These are phyloP conservation scores for Eufriesea mexicana DNA, from an alignment of 1,140 invertebrate genomes.

Conservation along the genomic window DNA sequence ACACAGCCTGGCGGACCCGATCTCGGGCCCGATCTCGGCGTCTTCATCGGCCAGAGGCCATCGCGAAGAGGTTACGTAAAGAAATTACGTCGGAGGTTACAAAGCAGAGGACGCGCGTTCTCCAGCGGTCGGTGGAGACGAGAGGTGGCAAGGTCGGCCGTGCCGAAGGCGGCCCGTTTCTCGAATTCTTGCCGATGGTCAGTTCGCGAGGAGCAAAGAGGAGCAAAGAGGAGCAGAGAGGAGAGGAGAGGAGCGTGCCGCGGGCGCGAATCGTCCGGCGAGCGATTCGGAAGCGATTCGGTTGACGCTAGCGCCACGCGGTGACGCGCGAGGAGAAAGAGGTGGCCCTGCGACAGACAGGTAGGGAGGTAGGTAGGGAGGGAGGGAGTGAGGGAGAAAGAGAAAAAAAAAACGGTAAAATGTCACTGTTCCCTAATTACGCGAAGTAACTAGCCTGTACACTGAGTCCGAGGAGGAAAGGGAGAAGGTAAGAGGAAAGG, in stretches of 20 bases:
- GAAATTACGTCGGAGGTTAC: no score
- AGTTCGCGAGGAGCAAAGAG: neutral
- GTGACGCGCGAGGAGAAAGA: no score
- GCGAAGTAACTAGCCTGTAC: slow-evolving; percentile 64
- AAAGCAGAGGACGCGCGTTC: no score
- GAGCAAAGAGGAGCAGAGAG: neutral
- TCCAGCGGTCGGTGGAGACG: neutral
- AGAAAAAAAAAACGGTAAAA: slow-evolving; percentile 71
- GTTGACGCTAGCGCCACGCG: neutral
- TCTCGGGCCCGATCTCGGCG: neutral
- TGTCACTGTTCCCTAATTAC: slow-evolving; percentile 77
- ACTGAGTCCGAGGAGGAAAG: slow-evolving; percentile 3
- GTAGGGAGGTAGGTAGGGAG: neutral
- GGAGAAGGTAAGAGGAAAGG: slow-evolving; percentile 25
- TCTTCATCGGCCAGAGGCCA: neutral
- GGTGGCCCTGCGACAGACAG: neutral
- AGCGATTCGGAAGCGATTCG: neutral
- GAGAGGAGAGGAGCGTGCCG: no score
- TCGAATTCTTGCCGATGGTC: slow-evolving; percentile 11
- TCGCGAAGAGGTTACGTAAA: no score
- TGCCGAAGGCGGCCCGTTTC: neutral
- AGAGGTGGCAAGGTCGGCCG: neutral
- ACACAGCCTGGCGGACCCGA: no score
- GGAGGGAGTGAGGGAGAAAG: slow-evolving; percentile 21
- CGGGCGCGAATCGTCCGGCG: neutral